These are phyloP conservation scores for Nothocercus nigrocapillus DNA, from an alignment of 2,113 vertebrate genomes.

Conservation along the genomic window DNA sequence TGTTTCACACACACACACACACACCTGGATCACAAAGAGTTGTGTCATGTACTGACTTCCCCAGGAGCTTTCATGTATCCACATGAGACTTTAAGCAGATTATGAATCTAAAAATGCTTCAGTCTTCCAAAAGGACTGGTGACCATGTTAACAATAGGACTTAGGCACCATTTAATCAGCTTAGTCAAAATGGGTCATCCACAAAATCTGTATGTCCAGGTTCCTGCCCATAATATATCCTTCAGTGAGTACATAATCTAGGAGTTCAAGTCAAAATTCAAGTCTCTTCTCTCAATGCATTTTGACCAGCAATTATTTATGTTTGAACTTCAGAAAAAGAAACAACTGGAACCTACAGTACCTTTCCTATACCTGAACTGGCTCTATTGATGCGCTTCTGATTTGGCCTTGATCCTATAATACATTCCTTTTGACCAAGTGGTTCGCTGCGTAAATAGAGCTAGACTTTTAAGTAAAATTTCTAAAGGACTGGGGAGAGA, in stretches of 20 bases:
- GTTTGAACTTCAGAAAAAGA: neutral
- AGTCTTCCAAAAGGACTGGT: neutral
- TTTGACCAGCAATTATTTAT: neutral
- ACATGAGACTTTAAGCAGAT: neutral
- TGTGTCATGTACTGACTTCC: neutral
- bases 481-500: neutral
- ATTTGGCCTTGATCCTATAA: neutral
- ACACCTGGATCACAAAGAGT: neutral
- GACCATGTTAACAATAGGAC: neutral
- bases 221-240: neutral
- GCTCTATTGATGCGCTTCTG: neutral
- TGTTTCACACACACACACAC: neutral
- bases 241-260: neutral
- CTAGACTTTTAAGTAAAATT: neutral
- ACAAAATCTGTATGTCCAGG: neutral
- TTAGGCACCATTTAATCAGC: neutral
- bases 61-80: rapidly evolving
- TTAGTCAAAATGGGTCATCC: neutral
- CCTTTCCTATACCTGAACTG: neutral
- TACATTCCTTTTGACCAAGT: neutral
- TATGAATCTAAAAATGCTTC: neutral
- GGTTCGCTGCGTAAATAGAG: neutral
- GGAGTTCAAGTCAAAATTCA: neutral
- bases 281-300: neutral
- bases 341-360: neutral